A percentile compares a stretch with the other conserved stretches of the same genome.
Conservation (phyloP, 1,140 invertebrate species). For the Drosophila prosaltans region DNA sequence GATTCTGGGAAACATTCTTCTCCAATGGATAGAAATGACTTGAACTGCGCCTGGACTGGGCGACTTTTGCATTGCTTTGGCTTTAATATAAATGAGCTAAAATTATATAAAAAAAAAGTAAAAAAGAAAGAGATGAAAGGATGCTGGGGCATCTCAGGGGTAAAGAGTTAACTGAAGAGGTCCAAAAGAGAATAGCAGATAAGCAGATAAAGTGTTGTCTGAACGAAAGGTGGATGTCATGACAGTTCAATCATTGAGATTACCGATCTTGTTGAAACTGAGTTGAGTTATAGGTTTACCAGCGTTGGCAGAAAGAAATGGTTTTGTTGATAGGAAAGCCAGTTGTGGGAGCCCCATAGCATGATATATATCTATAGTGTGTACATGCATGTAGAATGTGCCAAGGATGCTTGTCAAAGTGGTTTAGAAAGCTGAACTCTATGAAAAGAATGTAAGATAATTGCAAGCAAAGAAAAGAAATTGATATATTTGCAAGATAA, state of each 20-base stretch:
- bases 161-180: background rate
- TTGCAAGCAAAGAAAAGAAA: no score
- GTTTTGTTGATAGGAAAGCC: constrained; percentile 1
- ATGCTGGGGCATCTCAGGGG: background rate
- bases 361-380: background rate
- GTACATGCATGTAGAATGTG: constrained; percentile 1
- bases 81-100: constrained; percentile 69
- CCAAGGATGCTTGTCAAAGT: constrained; percentile 36
- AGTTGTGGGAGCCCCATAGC: constrained; percentile 5
- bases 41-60: constrained; percentile 19
- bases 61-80: constrained; percentile 59
- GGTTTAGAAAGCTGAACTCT: constrained; percentile 34
- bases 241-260: constrained; percentile 73
- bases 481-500: no score
- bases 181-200: constrained; percentile 1
- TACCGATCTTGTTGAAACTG: constrained; percentile 48
- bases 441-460: constrained; percentile 14
- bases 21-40: constrained; percentile 53
- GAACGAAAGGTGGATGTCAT: constrained; percentile 59
- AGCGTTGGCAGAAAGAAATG: constrained; percentile 31
- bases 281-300: constrained; percentile 47
- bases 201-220: constrained; percentile 45
- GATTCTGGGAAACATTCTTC: constrained; percentile 81
- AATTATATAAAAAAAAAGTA: constrained; percentile 53
- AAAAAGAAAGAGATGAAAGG: constrained; percentile 31